These are phyloP conservation scores for Pseudochirops corinnae DNA, from an alignment of 2,797 vertebrate species.

Conservation along the genomic window DNA sequence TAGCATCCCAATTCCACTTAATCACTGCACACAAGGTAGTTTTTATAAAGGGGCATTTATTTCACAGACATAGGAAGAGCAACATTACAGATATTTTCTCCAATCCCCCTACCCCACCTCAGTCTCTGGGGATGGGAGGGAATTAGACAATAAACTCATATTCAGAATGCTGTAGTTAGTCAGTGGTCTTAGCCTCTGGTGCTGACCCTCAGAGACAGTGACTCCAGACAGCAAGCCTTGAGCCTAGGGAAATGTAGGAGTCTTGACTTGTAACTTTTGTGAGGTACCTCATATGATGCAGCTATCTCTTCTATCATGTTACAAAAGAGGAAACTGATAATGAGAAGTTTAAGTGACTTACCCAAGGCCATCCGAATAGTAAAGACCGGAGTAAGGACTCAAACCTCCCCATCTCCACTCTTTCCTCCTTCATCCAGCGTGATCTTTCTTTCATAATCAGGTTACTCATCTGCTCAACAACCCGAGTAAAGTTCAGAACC, in stretches of 20 bases:
- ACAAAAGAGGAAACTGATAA: neutral
- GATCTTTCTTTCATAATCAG: neutral
- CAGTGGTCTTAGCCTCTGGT: neutral
- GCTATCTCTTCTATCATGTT: neutral
- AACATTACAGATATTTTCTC: neutral
- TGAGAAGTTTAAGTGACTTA: neutral
- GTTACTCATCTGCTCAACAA: neutral
- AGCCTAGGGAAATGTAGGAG: neutral
- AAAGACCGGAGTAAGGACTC: neutral
- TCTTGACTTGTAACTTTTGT: neutral
- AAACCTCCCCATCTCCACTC: neutral
- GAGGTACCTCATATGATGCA: neutral
- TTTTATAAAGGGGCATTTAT: neutral
- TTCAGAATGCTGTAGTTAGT: neutral
- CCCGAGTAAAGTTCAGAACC: neutral
- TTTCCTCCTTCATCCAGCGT: neutral
- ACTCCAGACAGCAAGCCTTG: neutral
- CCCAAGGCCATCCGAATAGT: too few relatives aligned
- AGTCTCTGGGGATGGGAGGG: neutral
- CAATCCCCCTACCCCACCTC: neutral
- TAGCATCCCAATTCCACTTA: neutral
- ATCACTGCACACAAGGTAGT: neutral
- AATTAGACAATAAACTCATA: neutral
- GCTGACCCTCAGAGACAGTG: neutral
- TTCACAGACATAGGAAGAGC: neutral